Conservation (phyloP, 1,140 invertebrate genomes). For the Atta cephalotes region DNA sequence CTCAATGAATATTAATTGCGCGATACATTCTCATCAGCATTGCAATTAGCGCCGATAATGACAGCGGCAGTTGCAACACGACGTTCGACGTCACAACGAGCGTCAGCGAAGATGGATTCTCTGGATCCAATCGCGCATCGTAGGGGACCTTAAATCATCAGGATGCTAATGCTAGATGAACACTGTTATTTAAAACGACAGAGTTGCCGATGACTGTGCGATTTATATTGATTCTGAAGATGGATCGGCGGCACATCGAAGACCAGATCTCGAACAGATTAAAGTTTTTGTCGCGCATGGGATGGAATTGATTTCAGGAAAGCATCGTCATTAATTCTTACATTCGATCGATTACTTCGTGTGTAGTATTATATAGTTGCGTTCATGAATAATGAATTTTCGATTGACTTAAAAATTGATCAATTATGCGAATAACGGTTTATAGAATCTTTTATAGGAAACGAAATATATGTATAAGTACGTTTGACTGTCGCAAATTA, state of each 20-base stretch:
- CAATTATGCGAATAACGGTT: constrained; percentile 22
- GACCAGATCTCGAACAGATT: background rate
- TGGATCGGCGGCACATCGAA: background rate
- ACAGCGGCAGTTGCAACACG: background rate
- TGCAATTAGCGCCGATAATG: constrained; percentile 40
- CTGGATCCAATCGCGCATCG: background rate
- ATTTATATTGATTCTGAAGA: constrained; percentile 14
- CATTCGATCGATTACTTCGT: background rate
- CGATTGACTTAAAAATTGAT: background rate
- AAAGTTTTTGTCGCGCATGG: background rate
- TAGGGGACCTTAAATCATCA: constrained; percentile 3
- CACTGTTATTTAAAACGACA: constrained; percentile 1
- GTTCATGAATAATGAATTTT: background rate
- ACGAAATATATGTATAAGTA: background rate
- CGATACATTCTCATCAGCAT: constrained; percentile 9
- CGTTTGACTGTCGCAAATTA: background rate
- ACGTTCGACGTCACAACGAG: background rate
- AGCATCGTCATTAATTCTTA: background rate
- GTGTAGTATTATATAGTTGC: background rate
- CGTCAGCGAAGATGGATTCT: background rate
- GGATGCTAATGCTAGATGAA: constrained; percentile 23
- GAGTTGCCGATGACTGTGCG: constrained; percentile 11
- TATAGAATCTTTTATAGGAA: background rate
- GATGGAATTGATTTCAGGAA: background rate
- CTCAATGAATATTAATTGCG: constrained; percentile 33